Evolutionary conservation across 2,113 vertebrate species (phyloP).

Genomic region (Oenanthe melanoleuca): DNA sequence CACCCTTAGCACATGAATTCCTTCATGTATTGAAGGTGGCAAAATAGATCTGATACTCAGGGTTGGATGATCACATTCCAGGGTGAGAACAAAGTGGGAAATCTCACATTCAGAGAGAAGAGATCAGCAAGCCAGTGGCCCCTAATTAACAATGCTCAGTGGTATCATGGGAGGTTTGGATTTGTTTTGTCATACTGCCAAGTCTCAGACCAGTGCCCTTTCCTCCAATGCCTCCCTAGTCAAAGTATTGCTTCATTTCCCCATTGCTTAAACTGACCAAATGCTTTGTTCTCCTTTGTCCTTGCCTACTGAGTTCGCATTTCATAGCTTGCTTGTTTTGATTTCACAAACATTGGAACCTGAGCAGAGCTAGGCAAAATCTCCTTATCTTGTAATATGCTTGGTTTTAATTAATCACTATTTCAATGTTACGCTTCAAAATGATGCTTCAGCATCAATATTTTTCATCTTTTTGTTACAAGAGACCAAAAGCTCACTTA

Average conservation of each 20-base stretch:
- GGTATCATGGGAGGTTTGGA: background rate
- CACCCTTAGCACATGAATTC: background rate
- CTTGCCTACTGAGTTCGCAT: background rate
- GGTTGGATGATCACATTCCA: background rate
- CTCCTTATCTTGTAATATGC: background rate
- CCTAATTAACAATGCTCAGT: background rate
- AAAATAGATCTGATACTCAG: background rate
- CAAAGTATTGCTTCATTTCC: constrained; percentile 37
- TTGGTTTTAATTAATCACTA: background rate
- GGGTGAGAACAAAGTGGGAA: background rate
- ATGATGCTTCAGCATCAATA: background rate
- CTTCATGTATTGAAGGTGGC: background rate
- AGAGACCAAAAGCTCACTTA: background rate
- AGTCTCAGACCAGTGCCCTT: background rate
- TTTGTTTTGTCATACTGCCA: background rate
- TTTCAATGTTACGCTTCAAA: background rate
- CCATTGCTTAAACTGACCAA: background rate
- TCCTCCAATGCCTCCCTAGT: background rate
- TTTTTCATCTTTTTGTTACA: background rate
- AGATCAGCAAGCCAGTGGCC: background rate
- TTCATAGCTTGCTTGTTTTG: constrained; percentile 6
- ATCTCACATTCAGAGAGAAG: background rate
- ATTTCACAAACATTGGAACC: background rate
- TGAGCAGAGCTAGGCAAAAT: background rate
- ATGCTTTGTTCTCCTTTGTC: constrained; percentile 3